Base-by-base conservation (phyloP, 2,888 invertebrate species). In the Drosophila lacicola region DNA sequence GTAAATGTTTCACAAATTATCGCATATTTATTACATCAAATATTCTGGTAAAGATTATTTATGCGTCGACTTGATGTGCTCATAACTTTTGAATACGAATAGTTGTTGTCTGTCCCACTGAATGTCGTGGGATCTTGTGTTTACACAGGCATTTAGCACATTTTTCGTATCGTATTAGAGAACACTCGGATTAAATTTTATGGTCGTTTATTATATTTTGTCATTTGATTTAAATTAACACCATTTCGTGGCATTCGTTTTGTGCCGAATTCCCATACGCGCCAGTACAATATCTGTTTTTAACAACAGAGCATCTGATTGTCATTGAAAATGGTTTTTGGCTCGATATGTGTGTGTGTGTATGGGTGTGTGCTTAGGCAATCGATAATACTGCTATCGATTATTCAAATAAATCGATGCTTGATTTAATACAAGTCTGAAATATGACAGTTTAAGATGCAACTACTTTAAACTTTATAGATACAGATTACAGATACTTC, bases 151-250 rank as follows among this genome's bases (percentile, higher is more conserved):
- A 82, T 50, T 82, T 82, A 50, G 70, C 86, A 88, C 82, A 60
- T 77, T 73, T 66, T 49, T 69, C 51, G 68, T 58, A 81, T 78
- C 88, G 72, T 72, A 70, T 84, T 78, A 72, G 75, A 65, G 62
- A 81, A 70, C 55, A 82, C 67, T 73, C 88, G 82, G 88, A 82
- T 82, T 82, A 88, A 85, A 82, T 88, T 84, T 87, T 87, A 82
- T 80, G 84, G 55, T 88, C 78, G 83, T 88, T 88, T 86, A 88
- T 84, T 86, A 86, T 78, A 81, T 84, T 88, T 84, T 84, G 84
- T 84, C 84, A 84, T 89, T 89, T 85, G 85, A 89, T 87, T 87
- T 81, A 44, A 87, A 85, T 84, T 89, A 85, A 66, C 89, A 87
- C 89, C 79, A 65, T 67, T 63, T 62, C 39, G 50, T 41, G 50